Percentiles rank a stretch among this genome's conserved stretches.
These are phyloP conservation scores for Aurelia aurita complex sp. Pacific DNA, from an alignment of 30 jellyfish, hydroid and myxozoan species.

Conservation along the genomic window DNA sequence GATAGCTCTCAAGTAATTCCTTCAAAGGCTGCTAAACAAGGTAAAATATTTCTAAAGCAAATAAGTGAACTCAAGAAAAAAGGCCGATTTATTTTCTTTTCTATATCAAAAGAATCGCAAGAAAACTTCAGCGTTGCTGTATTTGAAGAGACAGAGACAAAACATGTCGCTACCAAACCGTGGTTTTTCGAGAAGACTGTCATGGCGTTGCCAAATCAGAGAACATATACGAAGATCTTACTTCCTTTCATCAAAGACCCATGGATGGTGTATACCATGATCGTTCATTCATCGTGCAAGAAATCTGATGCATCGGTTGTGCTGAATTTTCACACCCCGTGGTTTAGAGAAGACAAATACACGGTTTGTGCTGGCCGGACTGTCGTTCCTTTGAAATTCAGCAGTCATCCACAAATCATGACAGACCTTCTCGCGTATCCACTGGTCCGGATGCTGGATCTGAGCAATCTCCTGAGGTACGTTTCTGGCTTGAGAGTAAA, in stretches of 20 bases:
- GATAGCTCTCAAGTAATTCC: slow-evolving; percentile 19
- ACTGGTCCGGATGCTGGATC: not conserved
- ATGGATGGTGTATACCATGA: slow-evolving; percentile 47
- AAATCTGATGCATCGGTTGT: slow-evolving; percentile 12
- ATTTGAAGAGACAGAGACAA: not conserved
- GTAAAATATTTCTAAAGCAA: slow-evolving; percentile 13
- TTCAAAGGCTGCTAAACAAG: slow-evolving; percentile 7
- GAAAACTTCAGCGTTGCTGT: slow-evolving; percentile 11
- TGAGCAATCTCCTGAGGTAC: slow-evolving; percentile 12
- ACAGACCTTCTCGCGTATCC: not conserved
- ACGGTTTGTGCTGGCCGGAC: not conserved
- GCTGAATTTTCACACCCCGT: slow-evolving; percentile 41
- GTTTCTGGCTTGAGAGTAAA: slow-evolving; percentile 26
- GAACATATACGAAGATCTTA: slow-evolving; percentile 9
- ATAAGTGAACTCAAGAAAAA: not conserved
- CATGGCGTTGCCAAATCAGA: not conserved
- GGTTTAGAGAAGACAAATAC: slow-evolving; percentile 56
- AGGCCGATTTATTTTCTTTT: not conserved
- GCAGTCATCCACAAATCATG: not conserved
- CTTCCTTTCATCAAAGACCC: slow-evolving; percentile 58
- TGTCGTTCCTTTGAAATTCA: not conserved
- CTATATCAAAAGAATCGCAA: not conserved
- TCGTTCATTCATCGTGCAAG: slow-evolving; percentile 12
- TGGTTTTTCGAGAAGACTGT: not conserved
- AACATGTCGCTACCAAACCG: not conserved